Evolutionary conservation across 2,113 vertebrate species (phyloP), one percentile per base, ranked within the genome.

Genomic region (Nothobranchius furzeri): DNA sequence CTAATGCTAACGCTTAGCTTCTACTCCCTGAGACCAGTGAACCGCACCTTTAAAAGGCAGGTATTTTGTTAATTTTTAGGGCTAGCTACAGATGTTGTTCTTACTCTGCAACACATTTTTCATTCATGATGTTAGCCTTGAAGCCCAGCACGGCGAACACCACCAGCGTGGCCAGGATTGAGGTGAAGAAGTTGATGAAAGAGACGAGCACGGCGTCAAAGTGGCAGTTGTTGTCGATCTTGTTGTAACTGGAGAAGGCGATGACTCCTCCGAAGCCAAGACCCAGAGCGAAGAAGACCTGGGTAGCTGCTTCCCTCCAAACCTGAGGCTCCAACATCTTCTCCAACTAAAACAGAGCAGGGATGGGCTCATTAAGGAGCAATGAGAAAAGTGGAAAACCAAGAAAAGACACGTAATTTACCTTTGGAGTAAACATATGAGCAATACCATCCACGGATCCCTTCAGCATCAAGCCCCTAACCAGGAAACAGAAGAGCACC

Each of bases 181-280:
- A 99, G 0, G 98, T 99, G 81, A 98, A 81, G 86, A 99, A 99
- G 84, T 99, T 99, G 87, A 99, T 99, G 87, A 99, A 65, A 66
- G 98, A 98, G 58, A 99, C 98, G 0, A 99, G 93, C 1, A 95
- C 94, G 0, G 98, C 98, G 0, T 99, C 98, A 3, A 99, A 99
- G 81, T 99, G 98, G 83, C 98, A 99, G 92, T 99, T 99, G 92
- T 99, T 99, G 88, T 99, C 96, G 37, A 95, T 95, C 78, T 99
- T 99, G 85, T 99, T 99, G 93, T 99, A 99, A 86, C 96, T 98
- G 88, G 98, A 99, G 92, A 99, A 99, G 66, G 98, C 98, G 0
- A 99, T 99, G 86, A 99, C 98, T 0, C 98, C 98, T 7, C 98
- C 98, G 0, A 99, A 99, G 8, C 98, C 98, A 81, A 99, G 87